phyloP scores from a whole-genome alignment of 2,888 invertebrate species.

The Dexiosoma caninum region DNA sequence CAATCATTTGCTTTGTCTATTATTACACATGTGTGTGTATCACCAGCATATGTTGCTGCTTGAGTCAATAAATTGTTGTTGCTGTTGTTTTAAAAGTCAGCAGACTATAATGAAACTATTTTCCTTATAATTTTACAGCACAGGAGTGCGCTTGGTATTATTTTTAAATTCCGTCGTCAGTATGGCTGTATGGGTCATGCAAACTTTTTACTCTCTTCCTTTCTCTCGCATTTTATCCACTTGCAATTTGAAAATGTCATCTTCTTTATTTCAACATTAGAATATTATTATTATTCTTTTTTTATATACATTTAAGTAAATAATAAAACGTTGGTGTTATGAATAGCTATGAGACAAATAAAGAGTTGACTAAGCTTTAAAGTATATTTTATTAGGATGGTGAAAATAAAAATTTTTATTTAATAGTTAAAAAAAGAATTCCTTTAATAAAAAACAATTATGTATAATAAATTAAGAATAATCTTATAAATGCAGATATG shows the following conservation, averaged over 20 bases:
- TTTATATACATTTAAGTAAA: neutral
- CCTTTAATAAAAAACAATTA: too few species aligned
- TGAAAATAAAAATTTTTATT: neutral
- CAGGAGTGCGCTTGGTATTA: slow-evolving; percentile 1
- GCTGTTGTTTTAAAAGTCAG: slow-evolving; percentile 28
- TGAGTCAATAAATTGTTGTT: slow-evolving; percentile 46
- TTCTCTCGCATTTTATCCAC: too few species aligned
- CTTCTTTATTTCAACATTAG: neutral
- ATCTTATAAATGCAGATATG: too few species aligned
- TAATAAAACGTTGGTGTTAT: neutral
- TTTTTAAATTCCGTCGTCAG: slow-evolving; percentile 56
- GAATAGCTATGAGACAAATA: neutral
- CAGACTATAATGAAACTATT: slow-evolving; percentile 1
- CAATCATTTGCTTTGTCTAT: neutral
- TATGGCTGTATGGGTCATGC: slow-evolving; percentile 54
- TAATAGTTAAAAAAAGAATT: neutral
- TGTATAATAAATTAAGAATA: too few species aligned
- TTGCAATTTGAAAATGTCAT: neutral
- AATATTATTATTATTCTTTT: neutral
- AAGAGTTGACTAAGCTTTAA: neutral
- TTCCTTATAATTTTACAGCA: neutral
- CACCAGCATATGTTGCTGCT: slow-evolving; percentile 20
- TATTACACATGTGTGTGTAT: neutral
- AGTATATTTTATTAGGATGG: neutral
- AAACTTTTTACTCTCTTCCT: neutral